Evolutionary conservation across 2,888 invertebrate genomes (phyloP).

Genomic region (Tuta absoluta): DNA sequence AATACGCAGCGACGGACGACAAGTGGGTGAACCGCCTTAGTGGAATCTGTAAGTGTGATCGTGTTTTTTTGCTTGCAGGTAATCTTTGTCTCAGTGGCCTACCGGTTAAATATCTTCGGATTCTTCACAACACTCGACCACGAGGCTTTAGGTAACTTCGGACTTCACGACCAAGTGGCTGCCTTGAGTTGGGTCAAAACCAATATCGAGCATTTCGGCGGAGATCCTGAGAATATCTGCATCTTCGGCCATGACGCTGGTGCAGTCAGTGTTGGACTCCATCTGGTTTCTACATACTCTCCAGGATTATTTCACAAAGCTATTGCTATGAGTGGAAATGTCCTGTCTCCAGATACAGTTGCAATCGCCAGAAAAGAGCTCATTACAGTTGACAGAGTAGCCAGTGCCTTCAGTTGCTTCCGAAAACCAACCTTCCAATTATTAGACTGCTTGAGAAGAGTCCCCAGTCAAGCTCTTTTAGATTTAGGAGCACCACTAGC

Average conservation of each 20-base stretch:
- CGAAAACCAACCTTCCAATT: constrained; percentile 84
- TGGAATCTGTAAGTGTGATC: neutral
- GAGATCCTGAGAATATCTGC: constrained; percentile 87
- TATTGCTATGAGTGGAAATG: constrained; percentile 91
- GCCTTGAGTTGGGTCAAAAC: constrained; percentile 89
- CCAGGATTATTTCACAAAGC: constrained; percentile 87
- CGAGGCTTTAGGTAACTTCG: constrained; percentile 90
- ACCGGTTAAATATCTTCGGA: constrained; percentile 90
- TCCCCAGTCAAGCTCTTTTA: constrained; percentile 82
- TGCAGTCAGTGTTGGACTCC: constrained; percentile 88
- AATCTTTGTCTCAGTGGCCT: constrained; percentile 89
- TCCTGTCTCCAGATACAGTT: constrained; percentile 83
- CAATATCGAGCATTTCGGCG: constrained; percentile 88
- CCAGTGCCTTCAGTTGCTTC: constrained; percentile 85
- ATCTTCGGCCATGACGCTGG: constrained; percentile 91
- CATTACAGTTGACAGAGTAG: constrained; percentile 83
- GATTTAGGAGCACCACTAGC: constrained; percentile 82
- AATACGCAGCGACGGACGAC: too few relatives aligned
- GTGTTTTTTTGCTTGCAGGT: constrained; percentile 68
- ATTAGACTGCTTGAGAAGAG: constrained; percentile 85
- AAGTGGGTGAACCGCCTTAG: too few relatives aligned
- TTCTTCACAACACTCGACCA: constrained; percentile 90
- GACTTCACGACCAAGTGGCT: constrained; percentile 90
- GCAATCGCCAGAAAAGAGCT: constrained; percentile 83
- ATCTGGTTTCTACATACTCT: constrained; percentile 85